Base-by-base conservation (phyloP, 1,140 invertebrate species). In the Drosophila chauvacae region DNA sequence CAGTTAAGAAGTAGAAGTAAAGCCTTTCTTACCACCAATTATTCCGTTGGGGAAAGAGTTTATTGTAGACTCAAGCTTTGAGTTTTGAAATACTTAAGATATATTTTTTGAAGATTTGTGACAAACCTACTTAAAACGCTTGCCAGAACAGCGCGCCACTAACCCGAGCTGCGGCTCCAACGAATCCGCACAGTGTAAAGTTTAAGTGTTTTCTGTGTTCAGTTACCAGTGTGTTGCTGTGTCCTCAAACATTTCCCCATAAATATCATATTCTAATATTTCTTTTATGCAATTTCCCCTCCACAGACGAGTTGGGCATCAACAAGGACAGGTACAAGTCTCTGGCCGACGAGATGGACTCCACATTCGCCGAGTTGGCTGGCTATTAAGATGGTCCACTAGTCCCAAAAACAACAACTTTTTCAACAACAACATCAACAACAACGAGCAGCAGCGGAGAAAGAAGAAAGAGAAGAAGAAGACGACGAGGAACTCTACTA, bases 301-400 rank as follows among this genome's bases (percentile, higher is more conserved):
- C 44, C 62, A 69, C 95, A 99, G 98, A 99, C 94, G 98, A 99
- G 94, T 95, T 99, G 94, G 97, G 98, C 91, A 97, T 98, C 95
- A 98, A 99, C 95, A 99, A 99, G 95, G 98, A 99, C 95, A 97
- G 97, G 96, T 99, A 98, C 97, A 99, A 99, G 95, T 96, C 96
- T 79, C 94, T 97, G 93, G 96, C 96, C 90, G 98, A 99, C 94
- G 98, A 99, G 94, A 97, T 99, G 96, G 98, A 99, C 95, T 96
- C 96, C 93, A 98, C 98, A 92, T 98, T 98, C 94, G 97, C 97
- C 93, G 98, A 99, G 95, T 95, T 99, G 96, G 96, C 96, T 83
- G 96, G 96, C 93, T 96, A 96, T 93, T 96, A 96, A 94, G 44
- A 20, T 61, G 59, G 56, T 56, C 42, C 23, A 30, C 11, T 44